Conservation (phyloP, 2,797 vertebrate species). For the Denticeps clupeoides region DNA sequence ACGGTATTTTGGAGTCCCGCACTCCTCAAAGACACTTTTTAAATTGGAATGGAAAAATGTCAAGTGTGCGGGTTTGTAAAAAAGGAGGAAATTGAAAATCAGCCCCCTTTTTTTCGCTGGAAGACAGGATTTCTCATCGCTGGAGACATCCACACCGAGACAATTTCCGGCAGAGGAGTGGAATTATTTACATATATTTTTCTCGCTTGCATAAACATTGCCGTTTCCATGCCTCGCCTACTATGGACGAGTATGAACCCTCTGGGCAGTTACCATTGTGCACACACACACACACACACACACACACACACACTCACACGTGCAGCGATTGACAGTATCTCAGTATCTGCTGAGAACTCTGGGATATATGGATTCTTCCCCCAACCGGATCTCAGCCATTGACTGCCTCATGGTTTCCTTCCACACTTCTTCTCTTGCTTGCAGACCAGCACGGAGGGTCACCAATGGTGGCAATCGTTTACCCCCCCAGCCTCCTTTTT, state of each 20-base stretch:
- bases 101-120: slow-evolving; percentile 8
- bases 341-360: too few species aligned
- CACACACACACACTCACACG: too few species aligned
- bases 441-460: too few species aligned
- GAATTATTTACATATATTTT: slow-evolving; percentile 52
- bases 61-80: slow-evolving; percentile 40
- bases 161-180: slow-evolving; percentile 35
- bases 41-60: slow-evolving; percentile 47
- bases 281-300: neutral
- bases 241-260: slow-evolving; percentile 30
- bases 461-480: too few species aligned
- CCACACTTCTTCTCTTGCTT: too few species aligned
- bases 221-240: slow-evolving; percentile 31
- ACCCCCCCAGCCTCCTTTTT: too few species aligned
- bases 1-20: slow-evolving; percentile 28
- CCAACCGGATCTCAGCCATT: too few species aligned
- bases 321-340: too few species aligned
- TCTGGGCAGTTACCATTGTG: slow-evolving; percentile 27
- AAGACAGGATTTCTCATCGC: slow-evolving; percentile 32
- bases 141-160: slow-evolving; percentile 32
- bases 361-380: too few species aligned
- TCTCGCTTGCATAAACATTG: slow-evolving; percentile 32
- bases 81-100: slow-evolving; percentile 33
- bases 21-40: slow-evolving; percentile 33
- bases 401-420: too few species aligned